Conservation (phyloP, 2,888 invertebrate genomes). For the Tiliacea aurago region DNA sequence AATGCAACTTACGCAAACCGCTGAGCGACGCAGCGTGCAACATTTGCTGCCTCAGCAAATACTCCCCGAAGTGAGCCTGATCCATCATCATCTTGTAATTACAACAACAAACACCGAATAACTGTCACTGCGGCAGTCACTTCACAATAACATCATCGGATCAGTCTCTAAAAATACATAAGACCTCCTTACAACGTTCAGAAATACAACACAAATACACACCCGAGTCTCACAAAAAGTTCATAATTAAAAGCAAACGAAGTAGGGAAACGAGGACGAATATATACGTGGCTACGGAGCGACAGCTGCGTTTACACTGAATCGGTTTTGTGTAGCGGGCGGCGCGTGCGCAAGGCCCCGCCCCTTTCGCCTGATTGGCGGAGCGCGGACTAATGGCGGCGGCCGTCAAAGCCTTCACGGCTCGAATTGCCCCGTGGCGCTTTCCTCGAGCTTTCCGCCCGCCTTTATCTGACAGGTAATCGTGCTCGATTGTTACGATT, state of each 20-base stretch:
- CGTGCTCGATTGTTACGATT: conserved; percentile 76
- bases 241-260: conserved; percentile 81
- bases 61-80: conserved; percentile 88
- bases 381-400: conserved; percentile 78
- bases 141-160: conserved; percentile 81
- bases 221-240: conserved; percentile 78
- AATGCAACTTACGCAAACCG: conserved; percentile 82
- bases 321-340: conserved; percentile 75
- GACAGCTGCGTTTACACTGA: conserved; percentile 88
- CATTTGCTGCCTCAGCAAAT: conserved; percentile 89
- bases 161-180: conserved; percentile 66
- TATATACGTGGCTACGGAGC: conserved; percentile 78
- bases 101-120: conserved; percentile 66
- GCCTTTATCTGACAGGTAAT: conserved; percentile 85
- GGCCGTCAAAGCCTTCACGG: conserved; percentile 78
- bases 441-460: conserved; percentile 84
- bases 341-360: conserved; percentile 87
- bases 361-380: conserved; percentile 80
- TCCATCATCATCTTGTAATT: conserved; percentile 87
- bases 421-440: conserved; percentile 71
- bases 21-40: conserved; percentile 87
- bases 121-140: conserved; percentile 75
- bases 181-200: conserved; percentile 62
- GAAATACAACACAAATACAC: conserved; percentile 67
- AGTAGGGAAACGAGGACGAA: conserved; percentile 61